Evolutionary conservation across 1,140 invertebrate species (phyloP).

Genomic region (Drosophila burlai): DNA sequence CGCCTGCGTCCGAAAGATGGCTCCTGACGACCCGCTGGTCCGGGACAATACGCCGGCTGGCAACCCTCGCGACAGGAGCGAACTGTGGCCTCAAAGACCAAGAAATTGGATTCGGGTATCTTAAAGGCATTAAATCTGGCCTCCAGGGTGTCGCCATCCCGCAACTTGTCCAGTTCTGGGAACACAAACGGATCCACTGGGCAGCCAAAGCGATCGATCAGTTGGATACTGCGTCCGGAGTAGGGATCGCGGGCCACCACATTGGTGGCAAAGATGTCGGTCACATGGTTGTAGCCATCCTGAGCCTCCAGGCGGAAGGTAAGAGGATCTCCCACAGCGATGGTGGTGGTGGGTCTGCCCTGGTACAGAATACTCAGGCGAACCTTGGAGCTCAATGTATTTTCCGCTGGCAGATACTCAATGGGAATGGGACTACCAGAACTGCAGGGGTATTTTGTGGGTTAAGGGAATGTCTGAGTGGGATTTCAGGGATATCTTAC

Average conservation of each 20-base stretch:
- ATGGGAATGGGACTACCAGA: conserved; percentile 96
- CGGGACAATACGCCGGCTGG: conserved; percentile 94
- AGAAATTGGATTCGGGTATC: conserved; percentile 96
- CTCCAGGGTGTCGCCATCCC: conserved; percentile 94
- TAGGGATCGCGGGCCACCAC: conserved; percentile 97
- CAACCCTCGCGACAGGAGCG: conserved; percentile 95
- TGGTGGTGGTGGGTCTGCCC: conserved; percentile 95
- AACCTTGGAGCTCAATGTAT: conserved; percentile 94
- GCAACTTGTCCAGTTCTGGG: conserved; percentile 93
- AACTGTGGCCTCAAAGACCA: conserved; percentile 97
- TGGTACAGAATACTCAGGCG: conserved; percentile 94
- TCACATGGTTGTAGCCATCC: conserved; percentile 94
- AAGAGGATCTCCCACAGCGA: conserved; percentile 96
- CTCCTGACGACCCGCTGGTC: conserved; percentile 90
- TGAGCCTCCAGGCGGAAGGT: conserved; percentile 95
- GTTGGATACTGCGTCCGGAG: conserved; percentile 93
- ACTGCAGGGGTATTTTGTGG: conserved; percentile 85
- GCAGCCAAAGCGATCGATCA: conserved; percentile 95
- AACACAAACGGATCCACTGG: conserved; percentile 97
- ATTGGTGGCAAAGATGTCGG: conserved; percentile 96
- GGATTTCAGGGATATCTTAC: conserved; percentile 85
- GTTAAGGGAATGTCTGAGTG: background rate
- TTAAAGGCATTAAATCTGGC: conserved; percentile 97
- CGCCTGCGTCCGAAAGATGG: conserved; percentile 92
- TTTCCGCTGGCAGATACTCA: conserved; percentile 95